Percentiles rank a stretch among this genome's conserved stretches.
phyloP scores from a whole-genome alignment of 2,888 invertebrate species.

The Heteropelma amictum region DNA sequence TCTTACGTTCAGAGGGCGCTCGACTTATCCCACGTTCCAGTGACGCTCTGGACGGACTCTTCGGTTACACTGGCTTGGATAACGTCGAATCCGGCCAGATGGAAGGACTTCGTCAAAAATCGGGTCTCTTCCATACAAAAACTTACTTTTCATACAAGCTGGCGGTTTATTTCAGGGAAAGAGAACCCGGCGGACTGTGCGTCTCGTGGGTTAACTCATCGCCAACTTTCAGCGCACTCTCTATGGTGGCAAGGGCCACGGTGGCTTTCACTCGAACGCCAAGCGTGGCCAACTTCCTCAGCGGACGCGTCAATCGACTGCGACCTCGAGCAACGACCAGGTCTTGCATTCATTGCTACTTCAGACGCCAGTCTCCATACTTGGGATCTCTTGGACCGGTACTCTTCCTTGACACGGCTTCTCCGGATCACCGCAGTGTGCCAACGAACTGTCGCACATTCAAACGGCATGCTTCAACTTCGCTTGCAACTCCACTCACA shows the following conservation, averaged over 20 bases:
- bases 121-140: conserved; percentile 1
- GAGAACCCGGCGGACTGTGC: conserved; percentile 17
- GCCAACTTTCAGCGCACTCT: background rate
- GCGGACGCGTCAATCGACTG: background rate
- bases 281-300: background rate
- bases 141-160: background rate
- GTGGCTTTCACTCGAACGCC: background rate
- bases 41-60: conserved; percentile 31
- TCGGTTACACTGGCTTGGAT: conserved; percentile 20
- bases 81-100: background rate
- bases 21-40: background rate
- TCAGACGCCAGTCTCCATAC: background rate
- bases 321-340: conserved; percentile 5
- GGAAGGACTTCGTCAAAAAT: conserved; percentile 32
- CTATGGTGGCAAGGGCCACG: background rate
- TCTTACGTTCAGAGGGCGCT: background rate
- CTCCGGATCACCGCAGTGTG: conserved; percentile 6
- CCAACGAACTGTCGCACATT: background rate
- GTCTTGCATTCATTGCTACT: background rate
- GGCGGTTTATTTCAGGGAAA: background rate
- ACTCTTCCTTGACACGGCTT: conserved; percentile 1
- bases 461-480: background rate
- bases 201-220: background rate
- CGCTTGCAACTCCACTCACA: background rate
- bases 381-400: background rate